These are phyloP conservation scores for Pectinophora gossypiella DNA, from an alignment of 1,140 invertebrate species.

Conservation along the genomic window DNA sequence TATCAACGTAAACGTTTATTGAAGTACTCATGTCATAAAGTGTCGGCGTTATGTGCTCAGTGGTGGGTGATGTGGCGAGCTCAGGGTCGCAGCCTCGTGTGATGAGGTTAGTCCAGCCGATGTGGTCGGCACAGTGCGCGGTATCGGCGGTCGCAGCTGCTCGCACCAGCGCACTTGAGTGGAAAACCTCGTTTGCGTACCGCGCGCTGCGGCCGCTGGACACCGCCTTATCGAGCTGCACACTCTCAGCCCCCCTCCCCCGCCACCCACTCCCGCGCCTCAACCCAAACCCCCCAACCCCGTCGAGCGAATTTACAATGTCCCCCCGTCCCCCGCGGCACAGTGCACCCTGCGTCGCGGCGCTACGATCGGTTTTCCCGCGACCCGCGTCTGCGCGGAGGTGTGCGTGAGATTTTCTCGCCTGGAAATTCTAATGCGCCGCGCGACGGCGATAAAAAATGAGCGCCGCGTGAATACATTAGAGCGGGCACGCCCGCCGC, in stretches of 20 bases:
- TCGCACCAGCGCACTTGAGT: too few species aligned
- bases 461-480: slow-evolving; percentile 67
- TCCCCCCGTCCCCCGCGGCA: slow-evolving; percentile 30
- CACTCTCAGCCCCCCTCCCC: not conserved
- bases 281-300: slow-evolving; percentile 10
- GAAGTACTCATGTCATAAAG: too few species aligned
- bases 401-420: slow-evolving; percentile 68
- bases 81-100: too few species aligned
- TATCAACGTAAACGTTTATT: too few species aligned
- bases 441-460: slow-evolving; percentile 72
- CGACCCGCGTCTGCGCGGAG: slow-evolving; percentile 8
- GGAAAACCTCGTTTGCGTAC: not conserved
- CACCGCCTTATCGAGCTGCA: too few species aligned
- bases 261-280: slow-evolving; percentile 17
- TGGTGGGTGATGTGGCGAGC: too few species aligned
- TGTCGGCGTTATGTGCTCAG: too few species aligned
- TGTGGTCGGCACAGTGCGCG: too few species aligned
- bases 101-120: too few species aligned
- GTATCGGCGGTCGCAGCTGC: too few species aligned
- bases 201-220: not conserved
- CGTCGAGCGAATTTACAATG: slow-evolving; percentile 58
- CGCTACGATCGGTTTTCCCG: not conserved
- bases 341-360: slow-evolving; percentile 17
- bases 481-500: slow-evolving; percentile 34
- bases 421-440: slow-evolving; percentile 68